A percentile compares a stretch with the other conserved stretches of the same genome.
Conservation (phyloP, 2,113 vertebrate genomes). For the Urocitellus parryii region DNA sequence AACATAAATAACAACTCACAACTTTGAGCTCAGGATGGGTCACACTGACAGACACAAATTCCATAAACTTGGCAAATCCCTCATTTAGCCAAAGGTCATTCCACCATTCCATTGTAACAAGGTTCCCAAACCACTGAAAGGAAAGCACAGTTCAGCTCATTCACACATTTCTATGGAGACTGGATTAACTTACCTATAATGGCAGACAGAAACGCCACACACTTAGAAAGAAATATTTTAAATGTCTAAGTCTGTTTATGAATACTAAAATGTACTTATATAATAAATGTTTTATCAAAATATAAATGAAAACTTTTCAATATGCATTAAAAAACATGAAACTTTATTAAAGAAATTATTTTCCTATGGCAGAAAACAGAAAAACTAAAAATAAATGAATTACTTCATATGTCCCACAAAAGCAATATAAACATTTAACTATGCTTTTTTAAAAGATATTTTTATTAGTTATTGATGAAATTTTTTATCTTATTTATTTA, state of each 20-base stretch:
- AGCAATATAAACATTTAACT: not conserved
- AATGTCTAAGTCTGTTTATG: not conserved
- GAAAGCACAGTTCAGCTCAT: slow-evolving; percentile 34
- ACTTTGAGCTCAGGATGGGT: slow-evolving; percentile 91
- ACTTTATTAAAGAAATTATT: not conserved
- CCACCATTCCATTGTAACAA: slow-evolving; percentile 94
- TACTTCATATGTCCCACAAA: not conserved
- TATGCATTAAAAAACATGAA: slow-evolving; percentile 18
- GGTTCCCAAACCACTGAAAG: slow-evolving; percentile 92
- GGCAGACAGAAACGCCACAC: not conserved
- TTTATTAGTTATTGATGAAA: too few relatives aligned
- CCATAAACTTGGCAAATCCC: slow-evolving; percentile 93
- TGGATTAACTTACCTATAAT: not conserved
- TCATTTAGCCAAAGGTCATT: slow-evolving; percentile 93
- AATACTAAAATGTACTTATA: not conserved
- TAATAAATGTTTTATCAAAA: not conserved
- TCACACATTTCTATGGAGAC: not conserved
- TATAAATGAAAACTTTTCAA: slow-evolving; percentile 14
- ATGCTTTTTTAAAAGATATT: not conserved
- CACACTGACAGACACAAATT: slow-evolving; percentile 88
- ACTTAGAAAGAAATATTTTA: slow-evolving; percentile 26
- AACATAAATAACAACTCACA: slow-evolving; percentile 83
- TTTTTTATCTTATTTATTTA: too few relatives aligned
- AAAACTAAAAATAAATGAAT: not conserved
- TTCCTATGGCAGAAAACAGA: not conserved